These are phyloP conservation scores for Sminthurides bifidus DNA, from an alignment of 1,140 invertebrate species.

Conservation along the genomic window DNA sequence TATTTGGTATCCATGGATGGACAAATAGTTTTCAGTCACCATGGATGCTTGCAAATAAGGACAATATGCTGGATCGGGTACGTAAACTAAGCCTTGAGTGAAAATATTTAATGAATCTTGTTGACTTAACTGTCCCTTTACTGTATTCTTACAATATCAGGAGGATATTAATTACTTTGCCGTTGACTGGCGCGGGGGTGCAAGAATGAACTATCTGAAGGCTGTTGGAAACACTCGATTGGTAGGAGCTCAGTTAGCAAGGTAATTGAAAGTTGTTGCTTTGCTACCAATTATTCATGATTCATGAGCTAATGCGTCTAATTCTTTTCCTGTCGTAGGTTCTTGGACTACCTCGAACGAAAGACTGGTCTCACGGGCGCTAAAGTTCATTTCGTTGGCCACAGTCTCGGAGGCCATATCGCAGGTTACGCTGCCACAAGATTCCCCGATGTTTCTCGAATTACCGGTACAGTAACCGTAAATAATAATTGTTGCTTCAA, in stretches of 20 bases:
- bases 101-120: neutral
- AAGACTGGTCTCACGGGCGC: slow-evolving; percentile 1
- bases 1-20: slow-evolving; percentile 23
- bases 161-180: slow-evolving; percentile 33
- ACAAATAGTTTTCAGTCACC: slow-evolving; percentile 9
- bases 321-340: slow-evolving; percentile 1
- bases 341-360: slow-evolving; percentile 25
- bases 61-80: slow-evolving; percentile 19
- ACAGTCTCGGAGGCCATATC: slow-evolving; percentile 11
- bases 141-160: neutral
- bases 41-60: slow-evolving; percentile 13
- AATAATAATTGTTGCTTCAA: neutral
- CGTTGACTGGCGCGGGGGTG: slow-evolving; percentile 34
- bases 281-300: neutral
- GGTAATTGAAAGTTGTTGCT: neutral
- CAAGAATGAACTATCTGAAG: slow-evolving; percentile 32
- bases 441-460: neutral
- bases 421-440: slow-evolving; percentile 10
- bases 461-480: slow-evolving; percentile 8
- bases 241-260: slow-evolving; percentile 33
- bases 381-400: slow-evolving; percentile 13
- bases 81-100: neutral
- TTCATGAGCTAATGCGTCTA: neutral
- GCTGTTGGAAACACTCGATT: slow-evolving; percentile 34
- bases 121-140: neutral